Base-by-base conservation (phyloP, 92 coral and sea anemone species). In the Pocillopora meandrina region DNA sequence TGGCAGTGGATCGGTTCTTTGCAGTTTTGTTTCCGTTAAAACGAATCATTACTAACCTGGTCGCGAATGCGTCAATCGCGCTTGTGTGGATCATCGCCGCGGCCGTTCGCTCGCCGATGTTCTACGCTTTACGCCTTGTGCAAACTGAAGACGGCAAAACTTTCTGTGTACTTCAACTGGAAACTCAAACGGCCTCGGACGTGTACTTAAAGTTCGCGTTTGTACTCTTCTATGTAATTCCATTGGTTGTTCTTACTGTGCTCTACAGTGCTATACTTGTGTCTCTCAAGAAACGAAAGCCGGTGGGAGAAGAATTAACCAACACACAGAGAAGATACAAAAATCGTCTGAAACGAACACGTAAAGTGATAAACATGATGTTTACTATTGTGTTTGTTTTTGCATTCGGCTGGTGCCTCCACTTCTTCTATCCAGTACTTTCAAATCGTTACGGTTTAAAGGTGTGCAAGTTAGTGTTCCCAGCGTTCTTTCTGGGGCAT, bases 21-120 rank as follows among this genome's bases (percentile, higher is more conserved):
- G 91, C 91, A 1, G 92, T 93, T 1, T 61, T 89, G 33, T 87
- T 74, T 18, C 97, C 97, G 10, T 84, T 91, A 0, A 91, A 87
- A 56, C 85, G 79, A 64, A 69, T 82, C 61, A 66, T 91, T 67
- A 91, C 89, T 18, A 75, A 86, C 61, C 73, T 18, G 4, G 91
- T 89, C 21, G 86, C 91, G 15, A 61, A 17, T 57, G 52, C 35
- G 14, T 57, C 65, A 20, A 89, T 93, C 56, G 89, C 74, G 42
- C 61, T 60, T 0, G 89, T 91, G 14, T 93, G 97, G 97, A 6
- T 91, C 2, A 33, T 77, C 65, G 89, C 97, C 49, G 14, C 84
- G 0, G 93, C 92, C 12, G 65, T 89, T 10, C 87, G 91, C 20
- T 80, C 84, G 13, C 91, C 94, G 9, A 74, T 86, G 69, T 91